Evolutionary conservation across 1,140 invertebrate genomes (phyloP), one percentile per base, ranked within the genome.

Genomic region (Eupristina koningsbergeri): DNA sequence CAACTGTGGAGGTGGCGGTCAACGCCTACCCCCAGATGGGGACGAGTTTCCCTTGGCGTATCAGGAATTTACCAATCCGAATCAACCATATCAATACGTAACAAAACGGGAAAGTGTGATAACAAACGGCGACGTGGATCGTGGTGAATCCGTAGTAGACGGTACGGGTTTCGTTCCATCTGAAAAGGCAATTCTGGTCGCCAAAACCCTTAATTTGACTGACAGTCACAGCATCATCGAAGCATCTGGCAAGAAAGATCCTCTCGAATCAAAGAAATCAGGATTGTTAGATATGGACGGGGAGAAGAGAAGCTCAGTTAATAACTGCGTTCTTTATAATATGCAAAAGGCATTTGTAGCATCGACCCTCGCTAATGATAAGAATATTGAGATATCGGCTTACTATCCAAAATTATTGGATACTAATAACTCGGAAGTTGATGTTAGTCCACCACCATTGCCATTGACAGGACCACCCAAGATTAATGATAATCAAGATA

Each of bases 11-110:
- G 90, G 89, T 86, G 91, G 89, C 87, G 91, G 89, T 83, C 91
- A 91, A 41, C 94, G 97, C 85, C 94, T 97, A 88, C 97, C 97
- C 84, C 96, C 97, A 73, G 97, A 98, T 91, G 97, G 97, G 86
- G 96, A 97, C 89, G 97, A 98, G 90, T 97, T 97, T 92, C 96
- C 96, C 81, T 93, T 95, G 41, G 95, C 95, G 87, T 95, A 95
- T 83, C 93, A 95, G 84, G 96, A 96, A 90, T 95, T 93, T 82
- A 87, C 73, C 17, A 81, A 41, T 45, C 53, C 71, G 34, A 75
- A 34, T 29, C 88, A 87, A 71, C 88, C 89, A 80, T 90, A 89
- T 81, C 87, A 89, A 85, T 87, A 85, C 84, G 85, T 87, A 85
- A 84, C 77, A 45, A 53, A 85, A 85, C 83, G 86, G 63, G 85